phyloP scores from a whole-genome alignment of 2,888 invertebrate genomes.

The Helleia helle region DNA sequence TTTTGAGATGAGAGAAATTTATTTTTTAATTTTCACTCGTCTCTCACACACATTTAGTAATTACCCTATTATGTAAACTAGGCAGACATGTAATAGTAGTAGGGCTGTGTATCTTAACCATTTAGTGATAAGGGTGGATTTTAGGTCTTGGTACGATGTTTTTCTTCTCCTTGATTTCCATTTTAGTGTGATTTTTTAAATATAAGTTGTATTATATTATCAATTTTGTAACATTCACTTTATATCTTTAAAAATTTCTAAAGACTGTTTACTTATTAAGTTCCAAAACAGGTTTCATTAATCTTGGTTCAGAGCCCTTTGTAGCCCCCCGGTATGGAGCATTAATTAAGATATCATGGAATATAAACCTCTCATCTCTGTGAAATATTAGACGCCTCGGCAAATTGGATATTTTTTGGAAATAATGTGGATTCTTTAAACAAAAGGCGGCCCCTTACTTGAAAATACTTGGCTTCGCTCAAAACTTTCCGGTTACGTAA shows the following conservation, averaged over 20 bases:
- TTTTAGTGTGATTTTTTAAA: too few relatives aligned
- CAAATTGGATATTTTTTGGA: conserved; percentile 37
- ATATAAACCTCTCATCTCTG: conserved; percentile 48
- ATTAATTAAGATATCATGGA: conserved; percentile 67
- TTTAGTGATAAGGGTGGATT: too few relatives aligned
- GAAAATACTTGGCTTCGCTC: conserved; percentile 13
- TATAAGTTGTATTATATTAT: too few relatives aligned
- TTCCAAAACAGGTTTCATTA: conserved; percentile 53
- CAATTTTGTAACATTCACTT: too few relatives aligned
- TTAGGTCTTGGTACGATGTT: too few relatives aligned
- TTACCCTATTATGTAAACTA: too few relatives aligned
- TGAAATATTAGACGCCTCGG: conserved; percentile 44
- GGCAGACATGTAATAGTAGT: too few relatives aligned
- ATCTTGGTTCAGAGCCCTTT: conserved; percentile 57
- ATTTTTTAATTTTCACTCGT: too few relatives aligned
- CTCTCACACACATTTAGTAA: too few relatives aligned
- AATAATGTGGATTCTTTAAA: conserved; percentile 4
- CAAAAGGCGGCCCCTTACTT: conserved; percentile 2
- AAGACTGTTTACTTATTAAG: conserved; percentile 37
- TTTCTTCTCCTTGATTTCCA: too few relatives aligned
- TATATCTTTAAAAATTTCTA: not conserved
- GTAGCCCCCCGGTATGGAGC: conserved; percentile 50
- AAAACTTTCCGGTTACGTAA: not conserved
- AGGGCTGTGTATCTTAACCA: too few relatives aligned
- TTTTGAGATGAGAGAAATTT: too few relatives aligned